Conservation (phyloP, 2,888 invertebrate species). For the Philopedon plagiatum region DNA sequence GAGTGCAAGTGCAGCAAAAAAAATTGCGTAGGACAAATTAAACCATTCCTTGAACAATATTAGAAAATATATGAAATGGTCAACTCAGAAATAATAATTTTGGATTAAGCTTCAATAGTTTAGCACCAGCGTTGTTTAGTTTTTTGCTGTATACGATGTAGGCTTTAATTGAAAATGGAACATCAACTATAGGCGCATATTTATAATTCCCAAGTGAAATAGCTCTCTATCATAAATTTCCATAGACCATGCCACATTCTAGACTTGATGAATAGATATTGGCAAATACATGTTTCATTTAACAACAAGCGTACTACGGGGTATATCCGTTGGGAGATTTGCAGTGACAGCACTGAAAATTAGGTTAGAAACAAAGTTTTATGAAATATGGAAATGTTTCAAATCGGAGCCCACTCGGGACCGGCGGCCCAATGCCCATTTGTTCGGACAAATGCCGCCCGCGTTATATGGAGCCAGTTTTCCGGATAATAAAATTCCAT, state of each 20-base stretch:
- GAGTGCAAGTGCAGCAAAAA: too few relatives aligned
- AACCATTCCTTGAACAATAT: too few relatives aligned
- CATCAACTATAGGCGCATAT: background rate
- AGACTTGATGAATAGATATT: constrained; percentile 21
- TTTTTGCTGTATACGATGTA: too few relatives aligned
- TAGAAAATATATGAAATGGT: too few relatives aligned
- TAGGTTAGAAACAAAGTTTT: constrained; percentile 64
- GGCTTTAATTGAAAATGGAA: background rate
- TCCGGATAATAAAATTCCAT: constrained; percentile 64
- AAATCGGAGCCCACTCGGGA: constrained; percentile 61
- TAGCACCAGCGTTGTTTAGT: too few relatives aligned
- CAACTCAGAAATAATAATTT: too few relatives aligned
- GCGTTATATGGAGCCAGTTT: constrained; percentile 23
- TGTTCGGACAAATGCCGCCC: constrained; percentile 38
- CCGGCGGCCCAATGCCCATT: constrained; percentile 55
- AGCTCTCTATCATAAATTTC: constrained; percentile 13
- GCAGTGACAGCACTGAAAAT: constrained; percentile 51
- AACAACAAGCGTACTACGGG: constrained; percentile 14
- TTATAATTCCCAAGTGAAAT: background rate
- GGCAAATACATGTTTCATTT: constrained; percentile 30
- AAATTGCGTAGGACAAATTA: too few relatives aligned
- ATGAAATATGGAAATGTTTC: constrained; percentile 67
- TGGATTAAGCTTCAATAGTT: too few relatives aligned
- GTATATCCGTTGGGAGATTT: constrained; percentile 25
- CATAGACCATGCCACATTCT: constrained; percentile 17